Base-by-base conservation (phyloP, 2,113 vertebrate genomes). In the Eurypyga helias region DNA sequence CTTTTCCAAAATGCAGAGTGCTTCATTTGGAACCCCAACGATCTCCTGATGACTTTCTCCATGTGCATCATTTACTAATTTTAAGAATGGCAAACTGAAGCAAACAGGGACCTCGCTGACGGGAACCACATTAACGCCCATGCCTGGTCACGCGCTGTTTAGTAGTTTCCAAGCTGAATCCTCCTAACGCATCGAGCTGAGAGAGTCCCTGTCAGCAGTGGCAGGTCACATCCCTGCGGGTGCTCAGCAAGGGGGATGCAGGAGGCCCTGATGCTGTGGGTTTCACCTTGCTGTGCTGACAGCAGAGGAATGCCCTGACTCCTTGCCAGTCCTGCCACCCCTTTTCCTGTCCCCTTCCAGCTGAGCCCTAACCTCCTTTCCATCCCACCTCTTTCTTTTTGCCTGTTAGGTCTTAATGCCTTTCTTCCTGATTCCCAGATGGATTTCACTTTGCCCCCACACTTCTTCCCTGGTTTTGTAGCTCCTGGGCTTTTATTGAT, bases 91-190 rank as follows among this genome's bases (percentile, higher is more conserved):
- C 55, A 62, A 62, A 73, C 13, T 45, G 70, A 45, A 83, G 41
- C 31, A 45, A 83, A 41, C 13, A n/a, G 46, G 31, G 65, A 46
- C 29, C 28, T 9, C 12, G 0, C 51, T 69, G 76, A 9, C 4
- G 34, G 28, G 41, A 78, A 10, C 31, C 9, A 2, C 0, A 1
- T 48, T 83, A 55, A 55, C 0, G 0, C 17, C 43, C 12, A 1
- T 23, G 34, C 34, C 87, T 43, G 28, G 23, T 67, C 70, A 65
- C 38, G 26, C 3, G 0, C 52, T 61, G 70, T 57, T 85, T 10
- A 5, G 13, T 52, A 34, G 26, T 24, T 94, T 76, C 52, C 23
- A 65, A 90, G 31, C 14, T 9, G 25, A 67, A 65, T 86, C 45
- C 26, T 80, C 9, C 25, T 43, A 26, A 48, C 34, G 10, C 0